Percentiles rank a stretch among this genome's conserved stretches.
Evolutionary conservation across 2,797 vertebrate species (phyloP).

Genomic region (Tarsius wallacei): DNA sequence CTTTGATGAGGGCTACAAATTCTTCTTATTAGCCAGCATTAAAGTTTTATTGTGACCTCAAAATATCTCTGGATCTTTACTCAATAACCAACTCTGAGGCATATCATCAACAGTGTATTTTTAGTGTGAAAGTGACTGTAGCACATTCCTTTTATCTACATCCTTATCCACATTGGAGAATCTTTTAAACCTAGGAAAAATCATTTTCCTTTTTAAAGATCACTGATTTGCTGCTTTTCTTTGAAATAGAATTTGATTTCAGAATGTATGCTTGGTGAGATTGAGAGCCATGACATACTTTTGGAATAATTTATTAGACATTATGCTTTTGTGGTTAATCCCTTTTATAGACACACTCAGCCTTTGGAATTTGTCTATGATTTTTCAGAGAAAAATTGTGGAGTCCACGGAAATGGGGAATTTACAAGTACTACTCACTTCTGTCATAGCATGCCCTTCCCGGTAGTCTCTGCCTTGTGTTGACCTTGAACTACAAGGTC

Average conservation of each 20-base stretch:
- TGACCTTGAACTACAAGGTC: not conserved
- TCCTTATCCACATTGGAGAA: not conserved
- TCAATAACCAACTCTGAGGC: not conserved
- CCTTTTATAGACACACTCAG: not conserved
- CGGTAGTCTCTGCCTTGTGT: no score
- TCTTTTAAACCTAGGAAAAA: not conserved
- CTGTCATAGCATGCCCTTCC: no score
- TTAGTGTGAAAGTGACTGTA: accelerated
- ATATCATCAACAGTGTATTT: accelerated
- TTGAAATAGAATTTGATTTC: not conserved
- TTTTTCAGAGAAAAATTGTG: not conserved
- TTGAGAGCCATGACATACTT: not conserved
- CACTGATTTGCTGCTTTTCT: not conserved
- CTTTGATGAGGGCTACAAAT: not conserved
- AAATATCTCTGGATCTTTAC: not conserved
- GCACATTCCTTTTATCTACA: accelerated
- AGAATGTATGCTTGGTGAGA: not conserved
- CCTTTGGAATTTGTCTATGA: not conserved
- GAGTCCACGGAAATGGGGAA: not conserved
- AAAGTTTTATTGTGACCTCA: not conserved
- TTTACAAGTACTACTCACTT: not conserved
- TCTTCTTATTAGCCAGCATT: not conserved
- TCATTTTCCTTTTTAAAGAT: not conserved
- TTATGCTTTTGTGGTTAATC: not conserved
- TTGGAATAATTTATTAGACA: accelerated